Conservation (phyloP, 2,797 vertebrate species). For the Propithecus perrieri region DNA sequence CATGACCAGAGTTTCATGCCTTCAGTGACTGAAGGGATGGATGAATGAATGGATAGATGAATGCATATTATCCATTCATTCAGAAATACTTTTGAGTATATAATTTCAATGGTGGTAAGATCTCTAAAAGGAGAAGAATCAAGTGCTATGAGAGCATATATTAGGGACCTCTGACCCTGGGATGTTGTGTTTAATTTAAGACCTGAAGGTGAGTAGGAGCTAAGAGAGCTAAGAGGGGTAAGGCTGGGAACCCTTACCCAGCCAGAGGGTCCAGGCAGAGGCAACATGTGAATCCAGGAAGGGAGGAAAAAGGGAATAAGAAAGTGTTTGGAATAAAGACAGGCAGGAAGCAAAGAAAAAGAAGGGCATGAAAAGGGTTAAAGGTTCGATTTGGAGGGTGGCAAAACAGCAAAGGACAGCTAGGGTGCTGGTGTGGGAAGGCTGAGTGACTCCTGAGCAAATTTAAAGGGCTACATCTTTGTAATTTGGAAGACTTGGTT, state of each 20-base stretch:
- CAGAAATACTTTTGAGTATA: neutral
- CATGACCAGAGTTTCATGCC: neutral
- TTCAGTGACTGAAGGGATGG: neutral
- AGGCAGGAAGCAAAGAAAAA: neutral
- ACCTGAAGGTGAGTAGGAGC: neutral
- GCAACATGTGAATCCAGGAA: neutral
- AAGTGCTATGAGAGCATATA: neutral
- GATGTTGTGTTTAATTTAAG: neutral
- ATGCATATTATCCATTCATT: neutral
- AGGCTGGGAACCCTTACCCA: neutral
- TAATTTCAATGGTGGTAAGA: neutral
- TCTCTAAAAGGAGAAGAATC: neutral
- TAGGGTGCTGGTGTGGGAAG: neutral
- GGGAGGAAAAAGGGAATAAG: neutral
- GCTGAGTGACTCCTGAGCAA: neutral
- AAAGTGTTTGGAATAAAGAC: neutral
- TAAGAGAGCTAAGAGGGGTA: neutral
- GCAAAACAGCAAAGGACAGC: neutral
- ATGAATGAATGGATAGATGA: neutral
- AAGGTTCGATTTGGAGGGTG: neutral
- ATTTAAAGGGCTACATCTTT: conserved; percentile 2
- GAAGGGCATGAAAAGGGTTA: neutral
- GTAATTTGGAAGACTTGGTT: conserved; percentile 30
- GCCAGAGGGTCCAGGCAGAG: neutral
- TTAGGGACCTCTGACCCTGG: neutral